A percentile compares a stretch with the other conserved stretches of the same genome.
These are phyloP conservation scores for Cichladusa arquata DNA, from an alignment of 2,113 vertebrate species.

Conservation along the genomic window DNA sequence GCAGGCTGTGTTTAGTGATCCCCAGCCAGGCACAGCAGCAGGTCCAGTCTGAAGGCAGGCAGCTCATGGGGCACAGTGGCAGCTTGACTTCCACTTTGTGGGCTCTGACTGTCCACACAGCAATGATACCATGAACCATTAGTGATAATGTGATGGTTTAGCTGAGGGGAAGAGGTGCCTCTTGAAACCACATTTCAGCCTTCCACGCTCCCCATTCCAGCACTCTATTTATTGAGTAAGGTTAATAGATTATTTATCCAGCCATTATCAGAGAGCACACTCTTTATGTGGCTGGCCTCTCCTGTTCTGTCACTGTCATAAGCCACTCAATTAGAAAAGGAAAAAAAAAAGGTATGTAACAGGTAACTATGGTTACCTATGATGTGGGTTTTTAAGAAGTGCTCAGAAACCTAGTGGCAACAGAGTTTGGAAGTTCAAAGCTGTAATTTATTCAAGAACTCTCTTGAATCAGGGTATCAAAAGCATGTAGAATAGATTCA, in stretches of 20 bases:
- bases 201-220: background rate
- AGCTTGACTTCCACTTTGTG: background rate
- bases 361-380: slow-evolving; percentile 63
- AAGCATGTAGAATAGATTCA: slow-evolving; percentile 22
- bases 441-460: slow-evolving; percentile 53
- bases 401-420: slow-evolving; percentile 33
- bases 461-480: slow-evolving; percentile 16
- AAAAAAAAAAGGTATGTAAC: background rate
- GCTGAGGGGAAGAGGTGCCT: background rate
- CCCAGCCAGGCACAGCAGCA: accelerated
- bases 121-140: background rate
- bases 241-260: slow-evolving; percentile 40
- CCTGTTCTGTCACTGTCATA: slow-evolving; percentile 12
- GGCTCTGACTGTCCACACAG: background rate
- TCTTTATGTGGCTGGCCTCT: slow-evolving; percentile 9
- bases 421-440: slow-evolving; percentile 46
- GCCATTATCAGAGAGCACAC: background rate
- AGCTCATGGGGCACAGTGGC: background rate
- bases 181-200: background rate
- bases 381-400: slow-evolving; percentile 24
- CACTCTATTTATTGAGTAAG: slow-evolving; percentile 12
- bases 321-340: slow-evolving; percentile 48
- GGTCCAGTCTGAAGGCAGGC: background rate
- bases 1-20: background rate
- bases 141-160: background rate